phyloP scores from a whole-genome alignment of 2,888 invertebrate genomes.

The Lomographa bimaculata region DNA sequence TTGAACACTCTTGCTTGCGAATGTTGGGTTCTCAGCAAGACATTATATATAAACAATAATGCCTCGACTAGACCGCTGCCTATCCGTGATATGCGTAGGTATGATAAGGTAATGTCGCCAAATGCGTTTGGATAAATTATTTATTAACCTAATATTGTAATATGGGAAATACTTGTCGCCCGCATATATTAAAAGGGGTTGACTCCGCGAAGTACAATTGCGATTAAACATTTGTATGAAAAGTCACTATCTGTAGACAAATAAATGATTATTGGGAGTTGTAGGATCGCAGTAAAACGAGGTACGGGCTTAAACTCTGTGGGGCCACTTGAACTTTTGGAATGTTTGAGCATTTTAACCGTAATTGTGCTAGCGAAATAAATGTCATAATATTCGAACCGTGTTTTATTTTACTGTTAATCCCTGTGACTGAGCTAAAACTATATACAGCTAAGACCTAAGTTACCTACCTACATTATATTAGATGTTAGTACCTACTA shows the following conservation, averaged over 20 bases:
- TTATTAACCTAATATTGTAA: constrained; percentile 9
- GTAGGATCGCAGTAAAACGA: too few species aligned
- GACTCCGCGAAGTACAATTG: constrained; percentile 20
- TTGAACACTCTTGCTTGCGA: too few species aligned
- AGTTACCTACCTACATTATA: too few species aligned
- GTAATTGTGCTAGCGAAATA: constrained; percentile 34
- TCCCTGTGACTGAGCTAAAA: too few species aligned
- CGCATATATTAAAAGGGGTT: constrained; percentile 12
- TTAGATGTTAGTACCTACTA: too few species aligned
- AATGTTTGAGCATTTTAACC: constrained; percentile 21
- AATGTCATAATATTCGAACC: constrained; percentile 16
- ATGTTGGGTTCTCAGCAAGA: too few species aligned
- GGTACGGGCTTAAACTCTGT: constrained; percentile 7
- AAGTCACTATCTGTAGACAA: constrained; percentile 10
- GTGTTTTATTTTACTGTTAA: not conserved
- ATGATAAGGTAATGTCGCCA: not conserved
- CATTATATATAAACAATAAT: too few species aligned
- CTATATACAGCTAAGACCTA: too few species aligned
- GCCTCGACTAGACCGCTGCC: too few species aligned
- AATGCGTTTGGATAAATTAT: constrained; percentile 10
- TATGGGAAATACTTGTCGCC: constrained; percentile 16
- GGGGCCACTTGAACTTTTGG: constrained; percentile 15
- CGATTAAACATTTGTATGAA: constrained; percentile 19
- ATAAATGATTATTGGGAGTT: not conserved
- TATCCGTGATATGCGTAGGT: too few species aligned